These are phyloP conservation scores for Delia radicum DNA, from an alignment of 1,140 invertebrate genomes.

Conservation along the genomic window DNA sequence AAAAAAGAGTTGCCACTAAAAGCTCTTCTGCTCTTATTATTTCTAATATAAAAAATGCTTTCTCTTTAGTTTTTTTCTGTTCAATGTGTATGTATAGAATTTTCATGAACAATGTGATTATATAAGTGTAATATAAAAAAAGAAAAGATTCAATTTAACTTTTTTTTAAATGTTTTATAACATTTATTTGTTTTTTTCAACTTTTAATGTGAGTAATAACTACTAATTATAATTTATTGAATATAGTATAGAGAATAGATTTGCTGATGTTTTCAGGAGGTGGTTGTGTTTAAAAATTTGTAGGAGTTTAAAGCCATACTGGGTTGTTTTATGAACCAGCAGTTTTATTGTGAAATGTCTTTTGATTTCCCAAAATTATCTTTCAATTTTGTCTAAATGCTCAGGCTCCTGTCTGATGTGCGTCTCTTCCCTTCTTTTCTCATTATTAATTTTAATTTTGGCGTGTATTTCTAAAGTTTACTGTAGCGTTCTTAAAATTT, in stretches of 20 bases:
- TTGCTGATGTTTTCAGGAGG: conserved; percentile 15
- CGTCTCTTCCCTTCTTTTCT: not conserved
- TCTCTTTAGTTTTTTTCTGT: not conserved
- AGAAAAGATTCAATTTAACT: not conserved
- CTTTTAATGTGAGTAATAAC: conserved; percentile 6
- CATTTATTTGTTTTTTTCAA: conserved; percentile 18
- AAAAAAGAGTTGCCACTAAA: not conserved
- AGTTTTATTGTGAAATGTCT: not conserved
- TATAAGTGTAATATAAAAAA: not conserved
- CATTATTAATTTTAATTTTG: not conserved
- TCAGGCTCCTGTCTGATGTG: conserved; percentile 17
- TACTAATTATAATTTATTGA: conserved; percentile 22
- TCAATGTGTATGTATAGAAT: not conserved
- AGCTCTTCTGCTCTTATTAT: not conserved
- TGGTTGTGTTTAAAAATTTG: conserved; percentile 11
- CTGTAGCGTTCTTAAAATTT: not conserved
- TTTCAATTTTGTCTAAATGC: conserved; percentile 4
- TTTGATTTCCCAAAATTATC: too few relatives aligned
- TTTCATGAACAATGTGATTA: not conserved
- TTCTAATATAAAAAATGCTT: not conserved
- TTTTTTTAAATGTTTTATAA: conserved; percentile 16
- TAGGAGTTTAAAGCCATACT: not conserved
- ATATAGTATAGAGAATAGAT: conserved; percentile 7
- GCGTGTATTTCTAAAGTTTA: conserved; percentile 4
- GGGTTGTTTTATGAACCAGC: not conserved